phyloP scores from a whole-genome alignment of 1,140 invertebrate species.

The Trissolcus basalis region DNA sequence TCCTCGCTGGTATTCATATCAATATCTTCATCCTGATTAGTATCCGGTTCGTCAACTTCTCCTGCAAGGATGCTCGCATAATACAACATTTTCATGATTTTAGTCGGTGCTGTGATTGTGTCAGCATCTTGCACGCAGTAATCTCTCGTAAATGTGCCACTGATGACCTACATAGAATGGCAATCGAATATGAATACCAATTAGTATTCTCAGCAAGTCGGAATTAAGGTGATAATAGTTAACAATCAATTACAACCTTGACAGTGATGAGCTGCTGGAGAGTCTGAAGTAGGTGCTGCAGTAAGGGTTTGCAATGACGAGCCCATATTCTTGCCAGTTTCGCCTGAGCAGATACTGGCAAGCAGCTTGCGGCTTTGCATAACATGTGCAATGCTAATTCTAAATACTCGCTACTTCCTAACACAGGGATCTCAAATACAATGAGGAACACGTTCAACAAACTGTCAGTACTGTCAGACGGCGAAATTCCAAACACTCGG shows the following conservation, averaged over 20 bases:
- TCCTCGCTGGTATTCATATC: slow-evolving; percentile 64
- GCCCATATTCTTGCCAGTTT: slow-evolving; percentile 88
- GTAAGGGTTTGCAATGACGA: slow-evolving; percentile 81
- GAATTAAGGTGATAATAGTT: neutral
- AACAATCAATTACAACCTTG: slow-evolving; percentile 63
- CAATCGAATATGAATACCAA: neutral
- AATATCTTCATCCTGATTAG: slow-evolving; percentile 77
- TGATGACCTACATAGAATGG: slow-evolving; percentile 79
- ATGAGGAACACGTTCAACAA: slow-evolving; percentile 88
- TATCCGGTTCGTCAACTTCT: slow-evolving; percentile 81
- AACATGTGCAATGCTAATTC: slow-evolving; percentile 88
- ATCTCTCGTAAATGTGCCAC: slow-evolving; percentile 83
- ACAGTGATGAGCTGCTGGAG: slow-evolving; percentile 92
- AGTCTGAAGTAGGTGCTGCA: slow-evolving; percentile 85
- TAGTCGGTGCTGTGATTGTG: slow-evolving; percentile 86
- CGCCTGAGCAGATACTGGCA: slow-evolving; percentile 87
- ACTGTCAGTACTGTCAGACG: slow-evolving; percentile 72
- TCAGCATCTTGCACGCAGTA: slow-evolving; percentile 90
- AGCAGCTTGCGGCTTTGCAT: slow-evolving; percentile 84
- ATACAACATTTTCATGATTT: slow-evolving; percentile 92
- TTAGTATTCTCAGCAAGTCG: neutral
- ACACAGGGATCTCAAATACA: slow-evolving; percentile 90
- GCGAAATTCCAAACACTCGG: slow-evolving; percentile 75
- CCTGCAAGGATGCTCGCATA: slow-evolving; percentile 93
- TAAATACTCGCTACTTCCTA: slow-evolving; percentile 87